phyloP scores from a whole-genome alignment of 2,888 invertebrate genomes.

The Drosophila paucipuncta region DNA sequence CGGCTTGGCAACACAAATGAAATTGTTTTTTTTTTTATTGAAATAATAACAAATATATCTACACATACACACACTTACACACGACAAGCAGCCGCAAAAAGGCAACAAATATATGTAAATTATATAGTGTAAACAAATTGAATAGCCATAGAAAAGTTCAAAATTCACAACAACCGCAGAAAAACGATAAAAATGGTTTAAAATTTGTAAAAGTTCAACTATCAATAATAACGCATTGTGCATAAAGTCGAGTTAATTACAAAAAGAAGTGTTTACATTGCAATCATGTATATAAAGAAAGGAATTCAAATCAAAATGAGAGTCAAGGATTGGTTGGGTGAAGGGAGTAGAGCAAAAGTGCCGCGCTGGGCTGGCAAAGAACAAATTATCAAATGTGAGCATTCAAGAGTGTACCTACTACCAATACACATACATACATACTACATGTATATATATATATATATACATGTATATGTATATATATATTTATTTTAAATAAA shows the following conservation, averaged over 20 bases:
- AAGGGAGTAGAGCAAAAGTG: background rate
- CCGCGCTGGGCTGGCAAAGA: slow-evolving; percentile 14
- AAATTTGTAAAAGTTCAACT: slow-evolving; percentile 62
- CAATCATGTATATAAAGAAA: slow-evolving; percentile 17
- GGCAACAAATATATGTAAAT: slow-evolving; percentile 42
- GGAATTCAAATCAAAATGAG: slow-evolving; percentile 29
- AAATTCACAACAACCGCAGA: slow-evolving; percentile 36
- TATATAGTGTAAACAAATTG: slow-evolving; percentile 49
- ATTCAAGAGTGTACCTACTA: slow-evolving; percentile 69
- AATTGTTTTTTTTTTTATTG: slow-evolving; percentile 47
- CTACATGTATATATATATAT: slow-evolving; percentile 51
- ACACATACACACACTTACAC: slow-evolving; percentile 6
- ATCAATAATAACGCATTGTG: slow-evolving; percentile 46
- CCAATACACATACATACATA: slow-evolving; percentile 54
- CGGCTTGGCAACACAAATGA: slow-evolving; percentile 48
- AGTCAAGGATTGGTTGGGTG: background rate
- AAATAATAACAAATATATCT: slow-evolving; percentile 18
- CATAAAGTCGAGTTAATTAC: slow-evolving; percentile 51
- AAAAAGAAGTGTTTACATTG: slow-evolving; percentile 27
- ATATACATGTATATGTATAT: slow-evolving; percentile 33
- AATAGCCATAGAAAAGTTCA: slow-evolving; percentile 63
- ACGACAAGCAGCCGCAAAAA: slow-evolving; percentile 9
- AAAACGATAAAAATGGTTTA: slow-evolving; percentile 49
- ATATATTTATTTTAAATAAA: slow-evolving; percentile 80
- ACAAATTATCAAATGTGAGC: slow-evolving; percentile 63